Base-by-base conservation (phyloP, 2,113 vertebrate genomes). In the Paradisaea rubra region DNA sequence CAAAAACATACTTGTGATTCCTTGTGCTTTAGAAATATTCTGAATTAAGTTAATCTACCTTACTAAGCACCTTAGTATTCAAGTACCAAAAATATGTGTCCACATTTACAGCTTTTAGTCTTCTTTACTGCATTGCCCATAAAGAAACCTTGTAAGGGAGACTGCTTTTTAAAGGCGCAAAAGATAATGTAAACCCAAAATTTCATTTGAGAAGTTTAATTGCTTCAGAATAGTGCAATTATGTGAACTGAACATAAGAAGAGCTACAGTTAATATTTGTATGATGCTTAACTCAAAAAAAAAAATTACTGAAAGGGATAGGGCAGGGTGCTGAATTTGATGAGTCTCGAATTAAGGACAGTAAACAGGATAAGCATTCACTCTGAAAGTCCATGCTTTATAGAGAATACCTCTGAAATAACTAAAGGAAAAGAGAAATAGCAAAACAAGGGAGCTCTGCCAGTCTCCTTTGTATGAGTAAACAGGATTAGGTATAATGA, bases 401-500 rank as follows among this genome's bases (percentile, higher is more conserved):
- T 76, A 73, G 39, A 81, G 37, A 37, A 28, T 18, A 57, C 68
- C 33, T 87, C 68, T 70, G 61, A 93, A 97, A 96, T 91, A 97
- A 93, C 70, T 68, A 59, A 91, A 47, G 64, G 19, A 78, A 69
- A 64, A 96, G 80, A 91, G 84, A 90, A 94, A 82, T 24, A 87
- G 49, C 78, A 94, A 68, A 88, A 95, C 92, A 96, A 91, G 63
- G 47, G 47, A 94, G 54, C 27, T 88, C 49, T 93, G 80, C 69
- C 47, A 39, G 86, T 80, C 76, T 94, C 76, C 94, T 96, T 90
- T 94, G 86, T 91, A 95, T 86, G 52, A 96, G 83, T 89, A 97
- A 98, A 98, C 88, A 97, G 94, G 95, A 97, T 98, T 97, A 98
- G 15, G 54, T 81, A 24, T 96, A 97, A 98, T 96, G 76, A 96